A percentile compares a stretch with the other conserved stretches of the same genome.
Conservation (phyloP, 1,140 invertebrate genomes). For the Drosophila lowei region DNA sequence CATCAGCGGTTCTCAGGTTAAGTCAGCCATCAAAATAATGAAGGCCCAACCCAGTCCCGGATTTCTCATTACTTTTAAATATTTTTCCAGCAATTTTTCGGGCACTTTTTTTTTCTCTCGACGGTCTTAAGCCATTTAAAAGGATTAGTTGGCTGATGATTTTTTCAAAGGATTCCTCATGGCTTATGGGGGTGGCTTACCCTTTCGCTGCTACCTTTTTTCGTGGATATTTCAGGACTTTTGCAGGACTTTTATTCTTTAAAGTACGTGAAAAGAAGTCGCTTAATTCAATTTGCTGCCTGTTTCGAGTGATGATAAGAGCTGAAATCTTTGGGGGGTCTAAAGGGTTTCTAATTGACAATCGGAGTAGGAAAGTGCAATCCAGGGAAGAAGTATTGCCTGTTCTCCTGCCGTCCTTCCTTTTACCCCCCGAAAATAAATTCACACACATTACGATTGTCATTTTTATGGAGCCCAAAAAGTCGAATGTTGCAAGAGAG, state of each 20-base stretch:
- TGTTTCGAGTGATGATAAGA: slow-evolving; percentile 45
- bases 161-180: slow-evolving; percentile 56
- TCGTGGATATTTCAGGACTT: slow-evolving; percentile 29
- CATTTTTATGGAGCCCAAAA: slow-evolving; percentile 48
- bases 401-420: background rate
- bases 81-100: slow-evolving; percentile 67
- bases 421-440: slow-evolving; percentile 34
- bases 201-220: slow-evolving; percentile 30
- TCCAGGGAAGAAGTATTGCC: background rate
- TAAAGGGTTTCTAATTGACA: slow-evolving; percentile 41
- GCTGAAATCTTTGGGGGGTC: background rate
- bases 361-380: slow-evolving; percentile 5
- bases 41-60: slow-evolving; percentile 45
- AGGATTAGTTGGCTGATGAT: slow-evolving; percentile 61
- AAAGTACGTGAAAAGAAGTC: slow-evolving; percentile 56
- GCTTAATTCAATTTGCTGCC: slow-evolving; percentile 65
- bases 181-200: slow-evolving; percentile 40
- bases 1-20: slow-evolving; percentile 55
- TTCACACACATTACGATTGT: slow-evolving; percentile 40
- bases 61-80: slow-evolving; percentile 73
- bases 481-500: slow-evolving; percentile 20
- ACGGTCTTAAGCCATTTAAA: slow-evolving; percentile 62
- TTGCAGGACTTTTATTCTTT: slow-evolving; percentile 29
- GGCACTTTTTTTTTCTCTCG: slow-evolving; percentile 30
- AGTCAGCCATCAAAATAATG: slow-evolving; percentile 79